Percentiles rank a stretch among this genome's conserved stretches.
These are phyloP conservation scores for Chaunax sp. DNA, from an alignment of 2,797 vertebrate genomes.

Conservation along the genomic window DNA sequence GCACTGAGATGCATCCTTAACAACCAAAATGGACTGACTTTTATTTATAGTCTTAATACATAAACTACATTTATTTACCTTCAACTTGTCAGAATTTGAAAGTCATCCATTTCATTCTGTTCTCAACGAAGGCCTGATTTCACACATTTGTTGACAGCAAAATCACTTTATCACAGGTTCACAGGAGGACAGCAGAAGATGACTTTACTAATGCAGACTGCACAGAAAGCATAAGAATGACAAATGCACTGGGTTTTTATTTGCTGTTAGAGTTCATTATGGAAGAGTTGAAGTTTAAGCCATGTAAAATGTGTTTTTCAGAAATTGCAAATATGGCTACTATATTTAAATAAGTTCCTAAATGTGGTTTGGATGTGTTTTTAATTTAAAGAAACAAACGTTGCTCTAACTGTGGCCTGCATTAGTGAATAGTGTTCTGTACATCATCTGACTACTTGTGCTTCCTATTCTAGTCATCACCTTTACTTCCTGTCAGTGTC, in stretches of 20 bases:
- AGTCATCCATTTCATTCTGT: too few species aligned
- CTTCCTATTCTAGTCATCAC: too few species aligned
- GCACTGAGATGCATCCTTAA: background rate
- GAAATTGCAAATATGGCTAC: background rate
- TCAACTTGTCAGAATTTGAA: background rate
- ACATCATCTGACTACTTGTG: too few species aligned
- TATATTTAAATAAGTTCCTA: constrained; percentile 13
- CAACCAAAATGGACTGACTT: background rate
- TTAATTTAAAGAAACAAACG: background rate
- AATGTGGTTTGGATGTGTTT: too few species aligned
- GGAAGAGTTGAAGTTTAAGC: background rate
- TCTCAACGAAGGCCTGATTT: too few species aligned
- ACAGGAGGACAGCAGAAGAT: too few species aligned
- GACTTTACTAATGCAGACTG: too few species aligned
- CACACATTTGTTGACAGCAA: too few species aligned
- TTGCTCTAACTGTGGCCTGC: background rate
- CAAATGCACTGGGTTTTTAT: too few species aligned
- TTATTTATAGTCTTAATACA: background rate
- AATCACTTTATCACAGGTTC: too few species aligned
- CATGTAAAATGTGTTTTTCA: background rate
- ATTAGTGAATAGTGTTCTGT: background rate
- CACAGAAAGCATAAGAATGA: background rate
- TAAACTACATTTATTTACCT: background rate
- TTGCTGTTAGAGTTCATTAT: background rate
- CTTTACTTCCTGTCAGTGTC: too few species aligned